Evolutionary conservation across 1,140 invertebrate species (phyloP), one percentile per base, ranked within the genome.

Genomic region (Popillia japonica): DNA sequence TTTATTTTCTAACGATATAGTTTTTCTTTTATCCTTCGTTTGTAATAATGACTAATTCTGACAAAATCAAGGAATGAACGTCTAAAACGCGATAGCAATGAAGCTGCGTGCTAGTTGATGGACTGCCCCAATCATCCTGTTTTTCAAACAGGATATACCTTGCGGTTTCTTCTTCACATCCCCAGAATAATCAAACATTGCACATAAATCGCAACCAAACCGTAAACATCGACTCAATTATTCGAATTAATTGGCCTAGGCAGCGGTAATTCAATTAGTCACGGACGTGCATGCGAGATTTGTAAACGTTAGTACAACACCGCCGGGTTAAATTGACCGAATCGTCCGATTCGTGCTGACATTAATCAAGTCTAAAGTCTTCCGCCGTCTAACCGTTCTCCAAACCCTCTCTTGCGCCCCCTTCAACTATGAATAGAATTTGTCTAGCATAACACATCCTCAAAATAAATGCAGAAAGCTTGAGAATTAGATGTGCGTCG

Each of bases 261-360:
- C 61, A 68, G 61, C 61, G 20, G 61, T 68, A 22, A 68, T 68
- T 68, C 61, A 68, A 68, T 68, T 68, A 68, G 61, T 68, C 61
- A 68, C 61, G 61, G 61, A 22, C 22, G 11, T 68, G 61, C 61
- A 68, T 68, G 61, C 61, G 22, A 68, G 61, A 68, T 68, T 68
- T 68, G 61, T 68, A 68, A 68, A 68, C 61, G 61, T 68, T 68
- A 68, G 61, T 68, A 68, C 61, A 68, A 68, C 61, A 68, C 61
- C 61, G 61, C 22, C 48, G 61, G 61, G 61, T 68, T 68, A 68
- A 68, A 68, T 68, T 68, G 61, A 68, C 61, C 61, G 22, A 68
- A 27, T 34, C 61, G 61, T 68, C 61, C 61, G 61, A 68, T 68
- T 68, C 14, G 17, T 68, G 22, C 61, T 27, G 61, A 34, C 61